A percentile compares a stretch with the other conserved stretches of the same genome.
Conservation (phyloP, 2,888 invertebrate genomes). For the Adelognathus sp. region DNA sequence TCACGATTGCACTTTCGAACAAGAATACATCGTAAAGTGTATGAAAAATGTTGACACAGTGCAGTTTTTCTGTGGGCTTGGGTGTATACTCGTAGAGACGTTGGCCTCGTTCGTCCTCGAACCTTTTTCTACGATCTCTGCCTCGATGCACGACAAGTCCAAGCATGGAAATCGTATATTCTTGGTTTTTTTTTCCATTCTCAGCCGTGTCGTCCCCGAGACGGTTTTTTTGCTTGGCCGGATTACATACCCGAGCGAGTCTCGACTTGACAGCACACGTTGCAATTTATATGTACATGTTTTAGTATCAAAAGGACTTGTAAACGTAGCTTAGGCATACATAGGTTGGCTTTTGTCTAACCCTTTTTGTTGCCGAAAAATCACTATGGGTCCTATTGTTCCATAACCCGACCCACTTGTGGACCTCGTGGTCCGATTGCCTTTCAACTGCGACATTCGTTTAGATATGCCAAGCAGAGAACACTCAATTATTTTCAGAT, state of each 20-base stretch:
- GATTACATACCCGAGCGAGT: not conserved
- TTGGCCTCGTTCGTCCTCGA: not conserved
- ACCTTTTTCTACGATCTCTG: not conserved
- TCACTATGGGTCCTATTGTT: too few species aligned
- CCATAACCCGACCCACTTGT: too few species aligned
- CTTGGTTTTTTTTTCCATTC: not conserved
- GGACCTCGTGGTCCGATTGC: too few species aligned
- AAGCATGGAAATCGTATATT: not conserved
- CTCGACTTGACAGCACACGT: not conserved
- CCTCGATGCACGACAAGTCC: not conserved
- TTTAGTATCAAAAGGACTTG: too few species aligned
- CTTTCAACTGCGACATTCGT: too few species aligned
- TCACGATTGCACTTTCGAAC: not conserved
- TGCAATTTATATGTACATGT: not conserved
- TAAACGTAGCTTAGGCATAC: too few species aligned
- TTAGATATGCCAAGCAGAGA: too few species aligned
- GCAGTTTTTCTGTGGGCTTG: not conserved
- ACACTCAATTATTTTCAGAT: too few species aligned
- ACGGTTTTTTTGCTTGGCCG: not conserved
- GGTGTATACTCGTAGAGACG: too few species aligned
- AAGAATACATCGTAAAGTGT: not conserved
- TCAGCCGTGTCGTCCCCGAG: too few species aligned
- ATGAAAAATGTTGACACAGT: not conserved
- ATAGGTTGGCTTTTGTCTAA: too few species aligned
- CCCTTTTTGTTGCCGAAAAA: too few species aligned